Conservation (phyloP, 2,797 vertebrate species). For the Myripristis murdjan region DNA sequence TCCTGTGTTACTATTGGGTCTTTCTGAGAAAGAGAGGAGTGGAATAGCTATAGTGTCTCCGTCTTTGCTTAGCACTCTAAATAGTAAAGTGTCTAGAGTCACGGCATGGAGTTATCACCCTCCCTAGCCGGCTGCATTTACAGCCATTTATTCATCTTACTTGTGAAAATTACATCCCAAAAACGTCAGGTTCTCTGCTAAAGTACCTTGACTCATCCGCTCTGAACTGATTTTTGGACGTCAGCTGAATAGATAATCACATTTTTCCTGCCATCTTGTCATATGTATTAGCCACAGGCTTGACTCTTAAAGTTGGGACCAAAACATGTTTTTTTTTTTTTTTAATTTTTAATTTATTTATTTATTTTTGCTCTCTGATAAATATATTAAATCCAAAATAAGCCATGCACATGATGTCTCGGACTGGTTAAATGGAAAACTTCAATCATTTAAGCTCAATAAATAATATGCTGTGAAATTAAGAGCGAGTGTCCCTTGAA, state of each 20-base stretch:
- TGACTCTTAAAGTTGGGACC: not conserved
- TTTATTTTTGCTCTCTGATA: too few species aligned
- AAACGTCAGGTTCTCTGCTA: too few species aligned
- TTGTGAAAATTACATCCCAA: not conserved
- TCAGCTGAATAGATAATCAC: too few species aligned
- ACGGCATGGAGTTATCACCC: slow-evolving; percentile 27
- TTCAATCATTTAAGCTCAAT: not conserved
- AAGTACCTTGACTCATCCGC: too few species aligned
- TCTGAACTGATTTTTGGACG: too few species aligned
- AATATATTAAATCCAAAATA: too few species aligned
- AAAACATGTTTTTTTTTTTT: not conserved
- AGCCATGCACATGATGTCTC: not conserved
- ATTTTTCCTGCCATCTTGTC: not conserved
- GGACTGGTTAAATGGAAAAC: not conserved
- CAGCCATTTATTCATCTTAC: not conserved
- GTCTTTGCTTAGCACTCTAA: slow-evolving; percentile 51
- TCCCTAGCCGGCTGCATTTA: slow-evolving; percentile 4
- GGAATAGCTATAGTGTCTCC: slow-evolving; percentile 26
- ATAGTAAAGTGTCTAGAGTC: slow-evolving; percentile 56
- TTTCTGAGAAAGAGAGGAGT: slow-evolving; percentile 61
- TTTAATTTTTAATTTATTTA: too few species aligned
- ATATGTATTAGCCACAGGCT: not conserved
- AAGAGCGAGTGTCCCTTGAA: not conserved
- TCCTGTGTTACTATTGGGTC: slow-evolving; percentile 73
- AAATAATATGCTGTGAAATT: not conserved